Evolutionary conservation across 2,888 invertebrate genomes (phyloP).

Genomic region (Fragum whitleyi): DNA sequence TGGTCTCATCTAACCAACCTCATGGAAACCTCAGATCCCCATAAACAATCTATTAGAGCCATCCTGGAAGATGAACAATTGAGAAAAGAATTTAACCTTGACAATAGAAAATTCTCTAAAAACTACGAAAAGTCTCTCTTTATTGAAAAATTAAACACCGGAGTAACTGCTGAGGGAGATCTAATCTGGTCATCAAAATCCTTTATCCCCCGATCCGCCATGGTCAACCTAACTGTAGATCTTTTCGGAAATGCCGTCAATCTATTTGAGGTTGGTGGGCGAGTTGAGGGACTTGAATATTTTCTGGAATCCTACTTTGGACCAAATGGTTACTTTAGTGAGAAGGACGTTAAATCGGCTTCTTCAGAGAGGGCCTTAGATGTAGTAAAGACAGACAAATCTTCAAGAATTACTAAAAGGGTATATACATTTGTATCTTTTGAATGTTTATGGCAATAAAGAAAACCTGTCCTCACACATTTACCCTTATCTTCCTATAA

Average conservation of each 20-base stretch:
- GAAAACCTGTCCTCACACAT: too few species aligned
- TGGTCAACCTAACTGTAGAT: conserved; percentile 84
- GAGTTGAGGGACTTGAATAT: conserved; percentile 95
- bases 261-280: conserved; percentile 91
- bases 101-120: conserved; percentile 95
- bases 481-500: too few species aligned
- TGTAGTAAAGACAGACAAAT: conserved; percentile 65
- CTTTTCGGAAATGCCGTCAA: conserved; percentile 93
- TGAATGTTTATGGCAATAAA: too few species aligned
- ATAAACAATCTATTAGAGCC: conserved; percentile 93
- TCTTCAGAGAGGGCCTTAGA: conserved; percentile 61
- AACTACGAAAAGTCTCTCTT: conserved; percentile 93
- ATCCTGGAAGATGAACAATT: conserved; percentile 93
- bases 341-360: conserved; percentile 70
- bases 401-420: conserved; percentile 66
- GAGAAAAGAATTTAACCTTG: conserved; percentile 93
- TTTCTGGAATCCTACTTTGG: conserved; percentile 93
- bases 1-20: conserved; percentile 97
- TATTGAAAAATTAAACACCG: conserved; percentile 92
- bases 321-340: conserved; percentile 87
- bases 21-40: conserved; percentile 93
- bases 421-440: too few species aligned
- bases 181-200: conserved; percentile 83
- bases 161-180: conserved; percentile 82
- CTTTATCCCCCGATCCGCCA: conserved; percentile 83